A percentile compares a stretch with the other conserved stretches of the same genome.
Evolutionary conservation across 2,797 vertebrate genomes (phyloP).

Genomic region (Delichon dasypus): DNA sequence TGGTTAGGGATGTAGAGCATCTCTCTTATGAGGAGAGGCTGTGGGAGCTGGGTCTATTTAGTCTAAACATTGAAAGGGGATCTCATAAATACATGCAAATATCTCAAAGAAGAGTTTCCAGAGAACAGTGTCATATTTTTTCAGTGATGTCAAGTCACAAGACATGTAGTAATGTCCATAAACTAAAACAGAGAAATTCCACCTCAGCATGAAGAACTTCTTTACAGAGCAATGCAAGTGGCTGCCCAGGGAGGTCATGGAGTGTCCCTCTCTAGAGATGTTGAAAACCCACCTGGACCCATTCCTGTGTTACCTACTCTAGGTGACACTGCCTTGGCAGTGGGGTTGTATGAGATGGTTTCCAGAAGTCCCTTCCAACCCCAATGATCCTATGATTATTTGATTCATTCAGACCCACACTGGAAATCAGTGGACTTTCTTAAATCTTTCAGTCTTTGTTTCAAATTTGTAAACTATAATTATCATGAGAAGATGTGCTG

Average conservation of each 20-base stretch:
- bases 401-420: background rate
- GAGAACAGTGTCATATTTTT: background rate
- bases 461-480: background rate
- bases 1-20: background rate
- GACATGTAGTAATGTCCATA: background rate
- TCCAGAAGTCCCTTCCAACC: background rate
- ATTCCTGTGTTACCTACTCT: background rate
- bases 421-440: background rate
- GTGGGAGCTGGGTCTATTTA: background rate
- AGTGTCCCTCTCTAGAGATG: background rate
- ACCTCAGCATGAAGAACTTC: background rate
- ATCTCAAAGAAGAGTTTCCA: background rate
- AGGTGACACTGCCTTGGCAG: background rate
- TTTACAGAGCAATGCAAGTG: background rate
- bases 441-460: background rate
- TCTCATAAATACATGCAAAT: background rate
- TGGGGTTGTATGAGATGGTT: background rate
- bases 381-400: background rate
- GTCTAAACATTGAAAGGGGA: background rate
- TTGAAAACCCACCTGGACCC: background rate
- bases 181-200: background rate
- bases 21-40: background rate
- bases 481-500: background rate
- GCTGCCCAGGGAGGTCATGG: background rate
- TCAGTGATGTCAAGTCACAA: background rate